Conservation (phyloP, 2,888 invertebrate genomes). For the Rambutsinella grinnellia region DNA sequence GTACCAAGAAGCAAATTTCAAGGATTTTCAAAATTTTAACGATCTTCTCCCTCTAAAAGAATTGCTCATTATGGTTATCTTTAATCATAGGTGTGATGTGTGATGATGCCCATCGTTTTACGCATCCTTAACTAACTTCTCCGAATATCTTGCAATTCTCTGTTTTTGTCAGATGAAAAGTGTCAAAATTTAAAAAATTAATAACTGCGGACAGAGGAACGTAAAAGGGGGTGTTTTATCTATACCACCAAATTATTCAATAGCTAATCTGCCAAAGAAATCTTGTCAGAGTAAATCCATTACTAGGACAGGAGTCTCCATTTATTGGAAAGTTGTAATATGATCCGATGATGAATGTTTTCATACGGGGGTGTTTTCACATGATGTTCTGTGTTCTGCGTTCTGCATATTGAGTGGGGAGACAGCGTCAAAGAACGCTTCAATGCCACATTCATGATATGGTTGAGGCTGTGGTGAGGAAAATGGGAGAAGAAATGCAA, state of each 20-base stretch:
- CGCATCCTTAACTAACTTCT: neutral
- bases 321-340: slow-evolving; percentile 4
- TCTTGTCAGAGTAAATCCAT: slow-evolving; percentile 43
- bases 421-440: neutral
- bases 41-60: no score
- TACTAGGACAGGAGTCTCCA: neutral
- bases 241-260: neutral
- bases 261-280: slow-evolving; percentile 3
- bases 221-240: neutral
- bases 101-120: neutral
- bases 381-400: neutral
- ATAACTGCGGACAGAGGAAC: neutral
- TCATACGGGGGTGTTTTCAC: neutral
- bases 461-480: slow-evolving; percentile 31
- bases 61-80: no score
- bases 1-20: neutral
- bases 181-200: slow-evolving; percentile 3
- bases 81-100: no score
- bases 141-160: neutral
- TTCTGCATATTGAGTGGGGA: no score
- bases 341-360: slow-evolving; percentile 39
- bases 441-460: neutral
- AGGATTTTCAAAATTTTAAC: neutral
- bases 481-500: slow-evolving; percentile 25
- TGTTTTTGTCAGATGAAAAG: slow-evolving; percentile 2